Evolutionary conservation across 1,140 invertebrate genomes (phyloP), one percentile per base, ranked within the genome.

Genomic region (Drosophila leontia): DNA sequence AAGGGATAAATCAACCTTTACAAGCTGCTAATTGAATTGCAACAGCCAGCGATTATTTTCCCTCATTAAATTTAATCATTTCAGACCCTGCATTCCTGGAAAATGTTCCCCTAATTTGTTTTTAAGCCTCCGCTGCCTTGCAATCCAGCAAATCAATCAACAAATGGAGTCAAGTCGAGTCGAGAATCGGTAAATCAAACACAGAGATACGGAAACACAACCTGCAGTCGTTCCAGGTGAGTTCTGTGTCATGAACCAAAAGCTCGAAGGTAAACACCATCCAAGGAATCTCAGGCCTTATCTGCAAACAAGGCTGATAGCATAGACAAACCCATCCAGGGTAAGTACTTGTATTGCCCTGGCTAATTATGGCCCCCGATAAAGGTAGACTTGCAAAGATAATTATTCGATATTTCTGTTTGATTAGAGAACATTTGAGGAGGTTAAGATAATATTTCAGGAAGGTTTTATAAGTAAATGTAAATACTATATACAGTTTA

Each of bases 121-220:
- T 80, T 80, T 80, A 80, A 80, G 77, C 51, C 76, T 2, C 3
- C 6, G 55, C 35, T 45, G 50, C n/a, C 35, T 32, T 13, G 8
- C 39, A 65, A 45, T 57, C 53, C 45, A 19, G 37, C 56, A 60
- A 81, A 81, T 81, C 79, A 81, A 81, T 81, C 79, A 81, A 19
- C 23, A 80, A 80, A 61, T 64, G 44, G 34, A 62, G 55, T 35
- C 39, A 12, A 37, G 35, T 37, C 35, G 34, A 34, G 34, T 34
- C 47, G 41, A 77, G 53, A 69, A 75, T 81, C 65, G 72, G 53
- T 42, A 63, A 71, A 48, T 45, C 42, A 78, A 56, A 79, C 61
- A 71, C 57, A 50, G 59, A 78, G 47, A 78, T 51, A 64, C 41
- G 55, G 59, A 50, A 42, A 57, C 39, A 19, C 15, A 34, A 45